These are phyloP conservation scores for Schizopygopsis pylzovi DNA, from an alignment of 2,797 vertebrate genomes.

Conservation along the genomic window DNA sequence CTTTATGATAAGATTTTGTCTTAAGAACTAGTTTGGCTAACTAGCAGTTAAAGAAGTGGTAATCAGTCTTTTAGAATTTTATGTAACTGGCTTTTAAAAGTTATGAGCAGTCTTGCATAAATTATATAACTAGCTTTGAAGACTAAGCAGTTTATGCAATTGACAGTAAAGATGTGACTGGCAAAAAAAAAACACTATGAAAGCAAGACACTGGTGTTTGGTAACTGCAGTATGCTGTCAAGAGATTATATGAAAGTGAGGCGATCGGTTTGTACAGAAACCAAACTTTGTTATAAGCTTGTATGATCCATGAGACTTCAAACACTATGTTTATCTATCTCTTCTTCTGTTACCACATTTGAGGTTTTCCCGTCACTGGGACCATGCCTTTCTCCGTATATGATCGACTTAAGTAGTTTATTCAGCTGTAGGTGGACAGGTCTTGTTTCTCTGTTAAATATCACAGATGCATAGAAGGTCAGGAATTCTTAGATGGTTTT, in stretches of 20 bases:
- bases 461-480: slow-evolving; percentile 64
- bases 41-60: background rate
- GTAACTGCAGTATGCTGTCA: slow-evolving; percentile 51
- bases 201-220: slow-evolving; percentile 38
- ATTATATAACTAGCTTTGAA: too few species aligned
- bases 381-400: slow-evolving; percentile 69
- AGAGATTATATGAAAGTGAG: background rate
- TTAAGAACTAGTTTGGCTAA: background rate
- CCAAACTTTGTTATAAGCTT: slow-evolving; percentile 65
- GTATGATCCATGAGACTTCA: slow-evolving; percentile 68
- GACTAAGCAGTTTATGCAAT: background rate
- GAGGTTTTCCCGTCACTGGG: slow-evolving; percentile 70
- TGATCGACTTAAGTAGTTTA: slow-evolving; percentile 79
- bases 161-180: slow-evolving; percentile 20
- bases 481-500: slow-evolving; percentile 61
- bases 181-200: slow-evolving; percentile 59
- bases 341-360: slow-evolving; percentile 73
- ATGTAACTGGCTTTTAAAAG: background rate
- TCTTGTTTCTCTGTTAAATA: slow-evolving; percentile 68
- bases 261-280: slow-evolving; percentile 52
- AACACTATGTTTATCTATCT: slow-evolving; percentile 76
- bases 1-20: too few species aligned
- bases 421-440: slow-evolving; percentile 77
- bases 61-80: background rate
- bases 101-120: background rate